A percentile compares a stretch with the other conserved stretches of the same genome.
Conservation (phyloP, 2,888 invertebrate genomes). For the Cylindroiulus punctatus region DNA sequence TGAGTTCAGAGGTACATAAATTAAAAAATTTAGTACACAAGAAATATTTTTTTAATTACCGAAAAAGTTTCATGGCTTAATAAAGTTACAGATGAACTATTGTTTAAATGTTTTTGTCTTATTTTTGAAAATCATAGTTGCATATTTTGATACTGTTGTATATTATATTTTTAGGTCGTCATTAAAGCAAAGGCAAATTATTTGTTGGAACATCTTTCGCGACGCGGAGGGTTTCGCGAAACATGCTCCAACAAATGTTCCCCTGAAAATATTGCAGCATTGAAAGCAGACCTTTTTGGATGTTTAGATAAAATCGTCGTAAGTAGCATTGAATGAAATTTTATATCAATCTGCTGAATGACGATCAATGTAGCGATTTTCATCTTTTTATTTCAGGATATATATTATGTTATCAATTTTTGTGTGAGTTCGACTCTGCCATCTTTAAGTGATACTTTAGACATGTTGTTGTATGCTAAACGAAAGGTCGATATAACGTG, state of each 20-base stretch:
- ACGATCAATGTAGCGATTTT: background rate
- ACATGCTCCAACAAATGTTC: background rate
- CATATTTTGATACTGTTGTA: too few relatives aligned
- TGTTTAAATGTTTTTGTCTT: too few relatives aligned
- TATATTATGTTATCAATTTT: background rate
- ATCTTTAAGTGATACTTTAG: background rate
- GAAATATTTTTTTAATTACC: too few relatives aligned
- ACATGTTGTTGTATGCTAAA: constrained; percentile 27
- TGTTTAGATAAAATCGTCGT: constrained; percentile 32
- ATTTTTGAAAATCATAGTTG: too few relatives aligned
- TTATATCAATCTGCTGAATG: background rate
- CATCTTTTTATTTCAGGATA: background rate
- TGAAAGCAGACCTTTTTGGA: constrained; percentile 29
- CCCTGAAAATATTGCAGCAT: background rate
- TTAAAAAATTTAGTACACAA: background rate
- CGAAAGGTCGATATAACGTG: background rate
- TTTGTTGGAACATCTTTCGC: background rate
- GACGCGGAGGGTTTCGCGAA: too few relatives aligned
- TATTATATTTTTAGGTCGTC: constrained; percentile 7
- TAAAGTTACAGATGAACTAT: too few relatives aligned
- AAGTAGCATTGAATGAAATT: background rate
- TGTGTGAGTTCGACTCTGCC: background rate
- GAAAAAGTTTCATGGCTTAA: too few relatives aligned
- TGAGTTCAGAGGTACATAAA: background rate
- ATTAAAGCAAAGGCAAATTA: constrained; percentile 25